Base-by-base conservation (phyloP, 2,888 invertebrate genomes). In the Rotaria magnacalcarata region DNA sequence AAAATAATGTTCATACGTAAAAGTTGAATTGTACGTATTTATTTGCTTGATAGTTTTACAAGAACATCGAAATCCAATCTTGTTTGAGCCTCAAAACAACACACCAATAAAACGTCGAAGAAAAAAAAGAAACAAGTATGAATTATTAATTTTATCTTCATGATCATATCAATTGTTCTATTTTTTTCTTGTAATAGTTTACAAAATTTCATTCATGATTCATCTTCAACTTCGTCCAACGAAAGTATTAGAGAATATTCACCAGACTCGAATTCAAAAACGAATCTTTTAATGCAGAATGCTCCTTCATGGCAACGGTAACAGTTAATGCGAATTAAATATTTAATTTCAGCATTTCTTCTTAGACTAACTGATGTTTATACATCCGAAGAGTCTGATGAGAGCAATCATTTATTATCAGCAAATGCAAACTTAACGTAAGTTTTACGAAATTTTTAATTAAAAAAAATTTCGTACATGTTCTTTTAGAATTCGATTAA, bases 321-420 rank as follows among this genome's bases (percentile, higher is more conserved):
- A 34, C 1, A 67, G 2, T 19, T 34, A 7, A 47, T 10, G 47
- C 5, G 27, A 80, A 3, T 2, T 43, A 41, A 24, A 21, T 1
- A 80, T 47, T n/a, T 80, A 14, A 47, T 19, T 4, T 3, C 8
- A 16, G 0, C 24, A 1, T 10, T 80, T 80, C 8, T n/a, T 80
- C 11, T 43, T 80, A 80, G 80, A 80, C 47, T 80, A 8, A n/a
- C 24, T n/a, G 80, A 80, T 80, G 80, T 80, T 80, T 80, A 80
- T 47, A 80, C 80, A 47, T 80, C 80, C 0, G 80, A 80, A 47
- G 47, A 47, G 5, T 67, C 67, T 1, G 67, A 67, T 14, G 67
- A 41, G 1, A 41, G 34, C 16, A 67, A 27, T 27, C 67, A 67
- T 19, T 41, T 34, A 41, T 67, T 67, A 67, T 41, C 19, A 67